These are phyloP conservation scores for Nestor notabilis DNA, from an alignment of 2,113 vertebrate species.

Conservation along the genomic window DNA sequence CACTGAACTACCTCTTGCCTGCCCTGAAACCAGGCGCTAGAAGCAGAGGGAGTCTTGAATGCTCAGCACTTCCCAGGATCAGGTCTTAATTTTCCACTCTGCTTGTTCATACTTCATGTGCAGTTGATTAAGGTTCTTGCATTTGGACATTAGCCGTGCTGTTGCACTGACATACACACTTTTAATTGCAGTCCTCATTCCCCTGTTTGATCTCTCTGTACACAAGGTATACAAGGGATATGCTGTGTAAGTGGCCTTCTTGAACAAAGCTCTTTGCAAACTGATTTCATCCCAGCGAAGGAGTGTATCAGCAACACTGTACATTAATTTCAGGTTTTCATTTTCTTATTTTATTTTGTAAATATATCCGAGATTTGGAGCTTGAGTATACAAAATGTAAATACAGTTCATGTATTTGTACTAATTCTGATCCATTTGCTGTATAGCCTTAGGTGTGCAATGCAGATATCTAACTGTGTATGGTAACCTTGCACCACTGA, in stretches of 20 bases:
- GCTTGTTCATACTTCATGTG: neutral
- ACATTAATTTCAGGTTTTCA: conserved; percentile 90
- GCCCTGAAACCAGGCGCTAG: neutral
- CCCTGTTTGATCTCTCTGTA: conserved; percentile 13
- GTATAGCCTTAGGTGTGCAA: conserved; percentile 98
- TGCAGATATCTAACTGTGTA: conserved; percentile 97
- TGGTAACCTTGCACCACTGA: conserved; percentile 97
- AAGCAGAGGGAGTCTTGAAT: neutral
- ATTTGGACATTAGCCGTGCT: neutral
- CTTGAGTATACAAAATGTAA: conserved; percentile 99
- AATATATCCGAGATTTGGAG: conserved; percentile 96
- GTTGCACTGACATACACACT: neutral
- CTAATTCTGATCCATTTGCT: conserved; percentile 99
- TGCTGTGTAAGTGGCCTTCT: conserved; percentile 78
- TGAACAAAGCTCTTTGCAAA: conserved; percentile 75
- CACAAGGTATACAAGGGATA: conserved; percentile 36
- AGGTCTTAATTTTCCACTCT: neutral
- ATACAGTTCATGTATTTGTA: conserved; percentile 99
- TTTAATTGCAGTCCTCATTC: neutral
- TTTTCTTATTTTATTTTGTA: conserved; percentile 98
- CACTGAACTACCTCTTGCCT: neutral
- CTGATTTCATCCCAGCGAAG: conserved; percentile 75
- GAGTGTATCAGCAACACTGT: conserved; percentile 87
- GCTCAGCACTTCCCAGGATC: neutral
- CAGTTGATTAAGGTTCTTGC: neutral